Base-by-base conservation (phyloP, 1,140 invertebrate genomes). In the Drosophila pruinosa region DNA sequence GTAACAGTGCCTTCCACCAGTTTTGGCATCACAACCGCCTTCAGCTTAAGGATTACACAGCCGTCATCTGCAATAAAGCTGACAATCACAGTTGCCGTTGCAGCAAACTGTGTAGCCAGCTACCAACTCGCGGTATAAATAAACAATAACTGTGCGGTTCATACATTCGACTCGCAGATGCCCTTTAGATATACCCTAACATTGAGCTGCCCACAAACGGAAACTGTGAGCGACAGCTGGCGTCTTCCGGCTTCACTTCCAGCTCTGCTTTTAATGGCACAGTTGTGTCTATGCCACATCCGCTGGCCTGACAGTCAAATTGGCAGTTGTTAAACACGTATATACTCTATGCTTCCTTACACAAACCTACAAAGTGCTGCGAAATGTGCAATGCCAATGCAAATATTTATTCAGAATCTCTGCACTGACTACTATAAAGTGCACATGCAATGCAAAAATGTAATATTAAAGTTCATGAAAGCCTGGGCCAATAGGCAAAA, bases 31-130 rank as follows among this genome's bases (percentile, higher is more conserved):
- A 3, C 22, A 7, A 12, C 22, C 15, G 4, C 26, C 47, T 50
- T 34, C 24, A 52, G 45, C 45, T 62, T 28, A 39, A 61, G 64
- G 43, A 68, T 41, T 41, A 31, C 19, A 8, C 36, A 45, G 21
- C 8, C 8, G 10, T 19, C 57, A 26, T 31, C 38, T 38, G 65
- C 38, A 36, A 53, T 69, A 45, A 47, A 53, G 67, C 50, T 21
- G 22, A 12, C 43, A 24, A n/a, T n/a, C 8, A 10, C 8, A 7
- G 28, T 31, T 31, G 31, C 3, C 19, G 21, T 24, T 45, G 43
- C 43, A 24, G 21, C 4, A n/a, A n/a, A 45, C 19, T 45, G n/a
- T 45, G 1, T 24, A 45, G 12, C 31, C n/a, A 34, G 31, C 12
- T 34, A 34, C 31, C 31, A 34, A 34, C 10, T 34, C 8, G 8